Base-by-base conservation (phyloP, 2,888 invertebrate species). In the Halictus quadricinctus region DNA sequence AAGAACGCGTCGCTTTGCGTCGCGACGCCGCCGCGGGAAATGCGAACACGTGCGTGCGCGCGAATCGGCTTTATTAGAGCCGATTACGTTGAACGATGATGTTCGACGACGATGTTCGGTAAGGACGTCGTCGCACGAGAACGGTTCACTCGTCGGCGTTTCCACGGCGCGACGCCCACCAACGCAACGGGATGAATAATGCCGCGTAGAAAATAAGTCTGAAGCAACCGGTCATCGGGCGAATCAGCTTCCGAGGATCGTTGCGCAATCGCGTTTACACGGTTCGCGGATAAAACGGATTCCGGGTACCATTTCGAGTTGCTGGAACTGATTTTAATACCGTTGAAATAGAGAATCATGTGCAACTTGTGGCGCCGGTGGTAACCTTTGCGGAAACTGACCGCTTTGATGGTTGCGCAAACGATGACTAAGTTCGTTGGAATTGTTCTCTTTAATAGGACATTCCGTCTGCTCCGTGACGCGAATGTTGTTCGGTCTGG, bases 161-260 rank as follows among this genome's bases (percentile, higher is more conserved):
- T 36, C 25, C 3, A 25, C n/a, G 18, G 54, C 60, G 60, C 60
- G 70, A 80, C 72, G 66, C 72, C 83, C 72, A 81, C 76, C 25
- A 8, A 10, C 21, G 41, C 25, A 12, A 41, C 21, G 10, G 48
- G 29, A 50, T 25, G 69, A 74, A 58, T 70, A 66, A 77, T 73
- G 72, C 69, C 13, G 72, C 43, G 75, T n/a, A 64, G 81, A 72
- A 83, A 83, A 83, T 83, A 83, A 81, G 43, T 13, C 72, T 50
- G 75, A 76, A 25, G 41, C 29, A 21, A 72, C 43, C 43, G 79
- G 43, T 79, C 79, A 81, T 81, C n/a, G 79, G n/a, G 13, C 8
- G 36, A 64, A 36, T 72, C 25, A 29, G 80, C n/a, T 75, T 72
- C 77, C 70, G 70, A 21, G 78, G 8, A 36, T 36, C 46, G 25